Evolutionary conservation across 23 tunicate genomes (phyloP).

Genomic region (Trididemnum nubilum): DNA sequence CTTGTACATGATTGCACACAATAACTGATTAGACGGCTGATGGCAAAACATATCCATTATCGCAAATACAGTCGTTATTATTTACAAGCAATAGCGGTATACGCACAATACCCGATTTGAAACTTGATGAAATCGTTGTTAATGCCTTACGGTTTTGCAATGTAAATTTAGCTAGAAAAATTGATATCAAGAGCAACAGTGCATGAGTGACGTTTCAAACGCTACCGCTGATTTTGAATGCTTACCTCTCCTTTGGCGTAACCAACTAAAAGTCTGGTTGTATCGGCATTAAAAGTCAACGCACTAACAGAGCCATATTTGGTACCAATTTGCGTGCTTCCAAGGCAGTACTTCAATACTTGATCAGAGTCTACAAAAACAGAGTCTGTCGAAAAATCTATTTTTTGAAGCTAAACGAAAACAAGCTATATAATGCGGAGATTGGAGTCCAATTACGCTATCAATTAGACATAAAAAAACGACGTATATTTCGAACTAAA

Average conservation of each 20-base stretch:
- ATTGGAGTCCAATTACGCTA: neutral
- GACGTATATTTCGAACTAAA: neutral
- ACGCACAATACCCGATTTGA: no score
- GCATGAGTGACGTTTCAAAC: no score
- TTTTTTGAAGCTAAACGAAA: neutral
- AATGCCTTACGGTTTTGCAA: no score
- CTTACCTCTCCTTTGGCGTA: constrained; percentile 90
- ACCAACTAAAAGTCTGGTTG: constrained; percentile 74
- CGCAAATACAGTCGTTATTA: no score
- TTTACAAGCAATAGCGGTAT: no score
- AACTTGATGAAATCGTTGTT: no score
- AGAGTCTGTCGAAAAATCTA: neutral
- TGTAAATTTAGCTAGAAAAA: no score
- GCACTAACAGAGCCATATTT: constrained; percentile 90
- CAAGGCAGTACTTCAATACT: constrained; percentile 57
- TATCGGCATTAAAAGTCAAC: constrained; percentile 71
- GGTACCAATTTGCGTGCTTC: constrained; percentile 63
- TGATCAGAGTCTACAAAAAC: constrained; percentile 56
- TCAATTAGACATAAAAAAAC: neutral
- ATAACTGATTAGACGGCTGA: no score
- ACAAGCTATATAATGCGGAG: neutral
- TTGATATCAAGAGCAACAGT: no score
- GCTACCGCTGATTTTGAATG: no score
- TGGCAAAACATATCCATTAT: no score
- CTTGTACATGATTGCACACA: no score